Conservation (phyloP, 2,113 vertebrate genomes). For the Albula goreensis region DNA sequence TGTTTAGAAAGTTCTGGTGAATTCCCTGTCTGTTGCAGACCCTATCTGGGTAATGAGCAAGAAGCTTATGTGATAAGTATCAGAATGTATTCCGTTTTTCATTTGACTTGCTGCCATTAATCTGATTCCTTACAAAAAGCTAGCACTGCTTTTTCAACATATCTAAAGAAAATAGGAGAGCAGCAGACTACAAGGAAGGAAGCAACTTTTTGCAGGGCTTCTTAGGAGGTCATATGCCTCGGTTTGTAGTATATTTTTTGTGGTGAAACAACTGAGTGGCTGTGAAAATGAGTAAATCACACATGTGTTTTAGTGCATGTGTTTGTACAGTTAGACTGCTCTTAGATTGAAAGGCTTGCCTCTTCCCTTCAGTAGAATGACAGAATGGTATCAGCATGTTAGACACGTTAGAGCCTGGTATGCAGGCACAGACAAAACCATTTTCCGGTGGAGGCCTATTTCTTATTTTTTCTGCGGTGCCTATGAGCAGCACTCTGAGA, state of each 20-base stretch:
- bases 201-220: not conserved
- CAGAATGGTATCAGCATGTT: not conserved
- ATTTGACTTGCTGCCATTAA: slow-evolving; percentile 14
- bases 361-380: not conserved
- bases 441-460: not conserved
- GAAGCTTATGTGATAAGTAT: not conserved
- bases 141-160: not conserved
- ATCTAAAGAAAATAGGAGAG: not conserved
- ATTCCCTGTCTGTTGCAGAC: not conserved
- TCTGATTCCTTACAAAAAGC: slow-evolving; percentile 5
- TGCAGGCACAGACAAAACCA: not conserved
- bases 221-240: not conserved
- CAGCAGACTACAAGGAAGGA: not conserved
- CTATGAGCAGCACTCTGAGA: not conserved
- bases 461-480: not conserved
- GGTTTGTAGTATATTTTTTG: not conserved
- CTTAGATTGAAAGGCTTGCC: not conserved
- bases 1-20: not conserved
- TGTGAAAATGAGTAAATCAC: not conserved
- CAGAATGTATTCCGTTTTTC: not conserved
- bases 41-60: not conserved
- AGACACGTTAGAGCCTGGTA: not conserved
- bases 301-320: not conserved
- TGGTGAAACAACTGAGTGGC: not conserved
- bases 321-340: not conserved